phyloP scores from a whole-genome alignment of 2,113 vertebrate species.

The Onychostruthus taczanowskii region DNA sequence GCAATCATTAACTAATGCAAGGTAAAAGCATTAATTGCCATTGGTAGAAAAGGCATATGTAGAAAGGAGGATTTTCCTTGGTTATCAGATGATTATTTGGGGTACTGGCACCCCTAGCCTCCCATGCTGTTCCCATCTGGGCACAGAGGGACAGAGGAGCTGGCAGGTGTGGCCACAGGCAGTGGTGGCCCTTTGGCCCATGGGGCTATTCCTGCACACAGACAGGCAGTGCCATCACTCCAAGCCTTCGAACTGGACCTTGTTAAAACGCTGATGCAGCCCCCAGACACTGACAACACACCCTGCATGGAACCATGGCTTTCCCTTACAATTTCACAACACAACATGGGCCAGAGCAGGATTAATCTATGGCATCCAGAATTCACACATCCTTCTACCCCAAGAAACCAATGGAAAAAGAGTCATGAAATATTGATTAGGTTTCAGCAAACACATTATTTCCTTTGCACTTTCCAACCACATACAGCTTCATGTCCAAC shows the following conservation, averaged over 20 bases:
- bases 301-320: rapidly evolving
- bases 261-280: neutral
- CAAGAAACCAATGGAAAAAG: neutral
- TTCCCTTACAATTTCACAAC: neutral
- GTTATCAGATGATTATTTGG: neutral
- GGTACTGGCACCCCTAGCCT: neutral
- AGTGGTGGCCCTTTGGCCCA: neutral
- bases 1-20: constrained; percentile 30
- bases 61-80: neutral
- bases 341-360: neutral
- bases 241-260: neutral
- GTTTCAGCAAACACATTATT: neutral
- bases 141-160: neutral
- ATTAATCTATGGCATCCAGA: neutral
- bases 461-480: neutral
- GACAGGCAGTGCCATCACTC: neutral
- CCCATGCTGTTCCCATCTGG: neutral
- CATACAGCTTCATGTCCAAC: neutral
- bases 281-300: neutral
- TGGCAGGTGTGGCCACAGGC: neutral
- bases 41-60: neutral
- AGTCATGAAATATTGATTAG: neutral
- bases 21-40: neutral
- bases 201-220: neutral
- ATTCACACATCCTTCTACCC: neutral